phyloP scores from a whole-genome alignment of 2,797 vertebrate genomes.

The Leontocebus nigricollis region DNA sequence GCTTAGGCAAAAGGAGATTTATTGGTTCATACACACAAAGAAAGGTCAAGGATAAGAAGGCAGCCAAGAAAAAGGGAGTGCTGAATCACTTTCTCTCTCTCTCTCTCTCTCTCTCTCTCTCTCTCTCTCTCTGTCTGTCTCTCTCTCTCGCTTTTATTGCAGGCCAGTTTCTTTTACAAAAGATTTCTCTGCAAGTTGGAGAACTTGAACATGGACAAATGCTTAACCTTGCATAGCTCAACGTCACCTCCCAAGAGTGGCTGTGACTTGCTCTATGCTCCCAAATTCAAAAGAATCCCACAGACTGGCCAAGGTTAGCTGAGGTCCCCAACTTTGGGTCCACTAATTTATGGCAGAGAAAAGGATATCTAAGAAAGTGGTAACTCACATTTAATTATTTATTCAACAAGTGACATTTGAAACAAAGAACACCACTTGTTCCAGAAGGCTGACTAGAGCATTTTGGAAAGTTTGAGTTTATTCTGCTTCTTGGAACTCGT shows the following conservation, averaged over 20 bases:
- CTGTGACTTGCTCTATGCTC: not conserved
- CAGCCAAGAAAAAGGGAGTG: not conserved
- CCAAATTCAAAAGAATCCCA: not conserved
- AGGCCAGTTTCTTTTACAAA: not conserved
- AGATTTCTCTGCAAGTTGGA: not conserved
- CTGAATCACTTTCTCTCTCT: accelerated
- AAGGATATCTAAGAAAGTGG: not conserved
- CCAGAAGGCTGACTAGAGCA: not conserved
- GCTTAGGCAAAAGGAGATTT: not conserved
- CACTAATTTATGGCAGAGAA: not conserved
- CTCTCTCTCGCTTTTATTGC: not conserved
- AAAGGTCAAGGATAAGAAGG: not conserved
- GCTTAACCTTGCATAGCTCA: not conserved
- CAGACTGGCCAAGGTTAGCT: not conserved
- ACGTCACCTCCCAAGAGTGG: not conserved
- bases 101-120: accelerated
- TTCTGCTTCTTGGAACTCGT: not conserved
- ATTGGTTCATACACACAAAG: not conserved
- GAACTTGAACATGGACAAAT: not conserved
- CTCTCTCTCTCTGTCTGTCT: not conserved
- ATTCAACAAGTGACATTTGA: constrained; percentile 27
- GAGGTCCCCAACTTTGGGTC: not conserved
- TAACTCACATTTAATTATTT: constrained; percentile 15
- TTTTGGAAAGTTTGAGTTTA: constrained; percentile 17
- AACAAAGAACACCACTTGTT: not conserved